Percentiles rank a stretch among this genome's conserved stretches.
phyloP scores from a whole-genome alignment of 2,113 vertebrate genomes.

The Labrus mixtus region DNA sequence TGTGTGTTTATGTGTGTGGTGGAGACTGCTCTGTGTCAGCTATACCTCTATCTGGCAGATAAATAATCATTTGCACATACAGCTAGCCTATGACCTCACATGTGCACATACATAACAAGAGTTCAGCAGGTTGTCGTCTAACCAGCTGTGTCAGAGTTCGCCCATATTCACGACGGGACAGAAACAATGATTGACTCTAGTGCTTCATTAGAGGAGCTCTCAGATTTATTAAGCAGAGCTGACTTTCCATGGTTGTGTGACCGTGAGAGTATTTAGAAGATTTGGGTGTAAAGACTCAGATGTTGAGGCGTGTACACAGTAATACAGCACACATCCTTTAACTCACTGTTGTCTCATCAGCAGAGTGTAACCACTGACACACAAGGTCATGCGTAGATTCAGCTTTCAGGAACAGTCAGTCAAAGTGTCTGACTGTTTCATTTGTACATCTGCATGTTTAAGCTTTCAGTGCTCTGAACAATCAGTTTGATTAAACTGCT shows the following conservation, averaged over 20 bases:
- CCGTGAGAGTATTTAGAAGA: background rate
- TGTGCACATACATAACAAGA: background rate
- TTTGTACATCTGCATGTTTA: background rate
- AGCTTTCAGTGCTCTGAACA: background rate
- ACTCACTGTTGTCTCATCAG: background rate
- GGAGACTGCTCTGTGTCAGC: constrained; percentile 8
- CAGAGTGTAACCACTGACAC: constrained; percentile 12
- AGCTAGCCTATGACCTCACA: constrained; percentile 26
- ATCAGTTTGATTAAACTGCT: background rate
- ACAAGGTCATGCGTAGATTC: constrained; percentile 1
- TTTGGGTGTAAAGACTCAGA: background rate
- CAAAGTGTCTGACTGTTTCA: background rate
- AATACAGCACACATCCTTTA: background rate
- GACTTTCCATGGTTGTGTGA: constrained; percentile 24
- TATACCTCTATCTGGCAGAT: constrained; percentile 43
- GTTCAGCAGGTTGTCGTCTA: constrained; percentile 41
- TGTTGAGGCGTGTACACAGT: constrained; percentile 1
- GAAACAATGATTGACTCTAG: constrained; percentile 45
- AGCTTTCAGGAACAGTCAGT: background rate
- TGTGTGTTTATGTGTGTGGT: constrained; percentile 8
- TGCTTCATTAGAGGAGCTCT: constrained; percentile 30
- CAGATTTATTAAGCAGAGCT: constrained; percentile 37
- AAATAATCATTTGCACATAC: constrained; percentile 18
- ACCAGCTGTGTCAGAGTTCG: constrained; percentile 40
- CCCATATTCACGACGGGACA: too few species aligned